Percentiles rank a stretch among this genome's conserved stretches.
Evolutionary conservation across 2,888 invertebrate species (phyloP).

Genomic region (Biston betularia): DNA sequence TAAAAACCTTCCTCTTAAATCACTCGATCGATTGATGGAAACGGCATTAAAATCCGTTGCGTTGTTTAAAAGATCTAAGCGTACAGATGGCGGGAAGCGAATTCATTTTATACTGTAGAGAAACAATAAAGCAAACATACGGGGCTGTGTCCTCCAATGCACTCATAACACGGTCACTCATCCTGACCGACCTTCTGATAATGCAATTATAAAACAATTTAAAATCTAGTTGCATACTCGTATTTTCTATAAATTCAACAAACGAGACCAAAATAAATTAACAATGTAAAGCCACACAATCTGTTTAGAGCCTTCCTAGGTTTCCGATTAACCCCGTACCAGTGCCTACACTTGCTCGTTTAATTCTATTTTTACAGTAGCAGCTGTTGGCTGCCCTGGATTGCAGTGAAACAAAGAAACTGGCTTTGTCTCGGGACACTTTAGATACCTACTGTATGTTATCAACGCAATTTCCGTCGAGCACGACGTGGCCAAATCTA

Average conservation of each 20-base stretch:
- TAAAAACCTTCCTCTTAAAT: too few species aligned
- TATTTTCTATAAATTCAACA: slow-evolving; percentile 7
- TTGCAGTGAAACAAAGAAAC: slow-evolving; percentile 28
- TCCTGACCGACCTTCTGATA: too few species aligned
- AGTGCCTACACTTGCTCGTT: slow-evolving; percentile 7
- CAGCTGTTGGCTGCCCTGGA: slow-evolving; percentile 11
- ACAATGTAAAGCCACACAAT: not conserved
- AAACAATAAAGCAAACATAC: too few species aligned
- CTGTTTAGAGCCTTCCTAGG: slow-evolving; percentile 9
- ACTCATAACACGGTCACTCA: too few species aligned
- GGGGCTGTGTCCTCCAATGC: too few species aligned
- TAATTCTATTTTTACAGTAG: slow-evolving; percentile 22
- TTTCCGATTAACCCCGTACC: slow-evolving; percentile 18
- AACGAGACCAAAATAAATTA: slow-evolving; percentile 7
- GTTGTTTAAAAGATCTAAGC: too few species aligned
- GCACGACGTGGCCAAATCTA: slow-evolving; percentile 24
- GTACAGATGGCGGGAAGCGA: too few species aligned
- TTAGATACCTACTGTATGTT: slow-evolving; percentile 32
- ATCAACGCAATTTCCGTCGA: slow-evolving; percentile 26
- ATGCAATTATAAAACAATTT: too few species aligned
- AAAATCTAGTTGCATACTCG: not conserved
- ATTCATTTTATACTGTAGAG: too few species aligned
- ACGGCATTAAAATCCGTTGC: too few species aligned
- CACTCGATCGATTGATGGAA: too few species aligned
- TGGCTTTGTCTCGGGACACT: slow-evolving; percentile 28